Base-by-base conservation (phyloP, 2,888 invertebrate genomes). In the Meteorus cinctellus region DNA sequence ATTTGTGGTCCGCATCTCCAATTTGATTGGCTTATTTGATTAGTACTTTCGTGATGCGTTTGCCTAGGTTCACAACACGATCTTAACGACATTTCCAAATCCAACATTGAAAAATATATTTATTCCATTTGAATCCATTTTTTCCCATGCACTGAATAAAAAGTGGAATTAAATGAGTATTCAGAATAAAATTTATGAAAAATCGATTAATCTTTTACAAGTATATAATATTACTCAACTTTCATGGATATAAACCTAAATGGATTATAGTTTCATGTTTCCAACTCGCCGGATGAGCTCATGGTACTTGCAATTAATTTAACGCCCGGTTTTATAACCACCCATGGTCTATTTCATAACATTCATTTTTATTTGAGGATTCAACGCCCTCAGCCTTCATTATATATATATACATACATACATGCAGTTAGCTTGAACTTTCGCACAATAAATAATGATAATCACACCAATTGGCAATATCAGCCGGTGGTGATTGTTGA, bases 281-380 rank as follows among this genome's bases (percentile, higher is more conserved):
- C 41, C n/a, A 41, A 62, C 55, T 55, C 19, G 45, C 41, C 45
- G 27, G 60, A 27, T 45, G 59, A 60, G 60, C 45, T 45, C 60
- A 45, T 34, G 29, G 63, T 48, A 72, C 72, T 72, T 63, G 63
- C 63, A 72, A 72, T 72, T 72, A 63, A 41, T 62, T 48, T 72
- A 62, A 48, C 48, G 63, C 63, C n/a, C 19, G 45, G 63, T 59
- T 45, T 29, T 62, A 41, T 45, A 45, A n/a, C n/a, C 55, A 55
- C n/a, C n/a, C 19, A 55, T 55, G 55, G 55, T 55, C 19, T 55
- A 19, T 55, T 55, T 6, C 19, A 55, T 55, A 19, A 19, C 8
- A 55, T 55, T 55, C n/a, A 19, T 19, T 55, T 55, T 55, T 55
- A 55, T 55, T 55, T 55, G 19, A 55, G 2, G n/a, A n/a, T 55